phyloP scores from a whole-genome alignment of 2,797 vertebrate genomes.

The Lutjanus argentimaculatus region DNA sequence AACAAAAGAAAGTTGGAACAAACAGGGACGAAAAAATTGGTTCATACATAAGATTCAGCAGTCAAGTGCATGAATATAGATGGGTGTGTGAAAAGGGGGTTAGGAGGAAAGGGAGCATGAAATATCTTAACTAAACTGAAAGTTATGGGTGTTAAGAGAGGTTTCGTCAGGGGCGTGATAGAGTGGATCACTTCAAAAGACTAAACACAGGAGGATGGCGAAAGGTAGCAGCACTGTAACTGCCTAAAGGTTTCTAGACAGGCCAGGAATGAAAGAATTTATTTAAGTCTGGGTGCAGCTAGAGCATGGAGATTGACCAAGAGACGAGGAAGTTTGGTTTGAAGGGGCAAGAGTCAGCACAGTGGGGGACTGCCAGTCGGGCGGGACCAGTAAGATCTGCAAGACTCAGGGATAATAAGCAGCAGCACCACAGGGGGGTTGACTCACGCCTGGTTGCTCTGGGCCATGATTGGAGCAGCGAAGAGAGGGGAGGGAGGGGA shows the following conservation, averaged over 20 bases:
- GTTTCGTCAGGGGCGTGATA: constrained; percentile 55
- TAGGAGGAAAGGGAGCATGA: constrained; percentile 50
- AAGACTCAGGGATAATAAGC: constrained; percentile 72
- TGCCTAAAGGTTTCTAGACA: constrained; percentile 29
- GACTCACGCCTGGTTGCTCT: constrained; percentile 67
- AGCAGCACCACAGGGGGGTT: constrained; percentile 61
- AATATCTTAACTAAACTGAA: constrained; percentile 51
- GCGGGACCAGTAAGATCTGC: constrained; percentile 54
- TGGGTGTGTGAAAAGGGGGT: constrained; percentile 30
- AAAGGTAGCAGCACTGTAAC: constrained; percentile 1
- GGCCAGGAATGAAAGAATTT: constrained; percentile 14
- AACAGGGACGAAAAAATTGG: constrained; percentile 19
- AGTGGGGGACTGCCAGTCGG: constrained; percentile 44
- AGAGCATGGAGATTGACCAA: constrained; percentile 39
- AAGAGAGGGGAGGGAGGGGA: constrained; percentile 37
- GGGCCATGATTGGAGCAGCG: constrained; percentile 52
- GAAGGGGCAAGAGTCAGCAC: constrained; percentile 46
- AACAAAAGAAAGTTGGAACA: constrained; percentile 49
- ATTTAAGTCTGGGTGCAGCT: constrained; percentile 35
- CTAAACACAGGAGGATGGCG: constrained; percentile 1
- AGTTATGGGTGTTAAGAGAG: constrained; percentile 40
- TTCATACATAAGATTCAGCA: constrained; percentile 48
- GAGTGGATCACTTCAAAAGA: constrained; percentile 39
- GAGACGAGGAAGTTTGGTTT: constrained; percentile 42
- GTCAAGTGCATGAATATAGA: constrained; percentile 48